Base-by-base conservation (phyloP, 92 coral and sea anemone genomes). In the Phymanthus crucifer region DNA sequence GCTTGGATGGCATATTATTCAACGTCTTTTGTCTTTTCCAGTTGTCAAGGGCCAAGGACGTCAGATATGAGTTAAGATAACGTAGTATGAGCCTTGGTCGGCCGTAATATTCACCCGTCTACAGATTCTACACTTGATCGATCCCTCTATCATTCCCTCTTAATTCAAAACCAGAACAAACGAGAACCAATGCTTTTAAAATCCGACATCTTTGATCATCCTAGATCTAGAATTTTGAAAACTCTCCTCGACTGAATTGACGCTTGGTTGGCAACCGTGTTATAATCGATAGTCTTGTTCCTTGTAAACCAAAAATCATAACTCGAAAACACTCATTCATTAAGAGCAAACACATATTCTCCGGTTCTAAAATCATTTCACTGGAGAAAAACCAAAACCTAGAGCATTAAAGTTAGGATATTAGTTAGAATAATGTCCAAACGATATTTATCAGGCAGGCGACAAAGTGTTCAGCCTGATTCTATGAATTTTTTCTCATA, bases 1-100 rank as follows among this genome's bases (percentile, higher is more conserved):
- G 81, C 48, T 77, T n/a, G 81, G n/a, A 77, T 77, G 2, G 65
- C 36, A 75, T 75, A 54, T 75, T 75, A 77, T 77, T 77, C 45
- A 38, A 38, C 72, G 47, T 43, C 23, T 18, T 32, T 71, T 77
- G 81, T 61, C 56, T 64, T 47, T n/a, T 74, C 16, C 3, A 76
- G 80, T 76, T 76, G 80, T 76, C 80, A 76, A 76, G 80, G 38
- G 80, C 58, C 80, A 76, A 76, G 80, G 38, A 77, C 32, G 81
- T 77, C 81, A 77, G 81, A 77, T 77, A 58, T 34, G 6, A 8
- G 72, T 77, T 40, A 52, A 77, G 81, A 77, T 77, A 77, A 43
- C 80, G 48, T 21, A 38, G 36, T 21, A 23, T 18, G 54, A 46
- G 58, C 43, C 50, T n/a, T n/a, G n/a, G n/a, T n/a, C 24, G 57